Evolutionary conservation across 35 echinoderm and acorn worm species (phyloP).

Genomic region (Nesometra sesokonis): DNA sequence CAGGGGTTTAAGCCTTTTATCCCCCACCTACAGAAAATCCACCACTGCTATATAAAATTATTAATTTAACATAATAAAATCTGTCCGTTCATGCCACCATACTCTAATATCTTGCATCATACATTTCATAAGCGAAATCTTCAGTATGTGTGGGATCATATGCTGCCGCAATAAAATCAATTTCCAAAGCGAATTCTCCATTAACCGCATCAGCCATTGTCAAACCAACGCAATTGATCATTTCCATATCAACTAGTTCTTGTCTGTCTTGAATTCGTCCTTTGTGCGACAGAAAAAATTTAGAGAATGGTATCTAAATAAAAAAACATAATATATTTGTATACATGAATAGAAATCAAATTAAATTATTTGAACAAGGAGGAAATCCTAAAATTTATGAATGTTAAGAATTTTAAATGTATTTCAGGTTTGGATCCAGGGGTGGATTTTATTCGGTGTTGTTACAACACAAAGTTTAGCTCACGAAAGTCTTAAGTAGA

Average conservation of each 20-base stretch:
- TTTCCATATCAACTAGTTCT: slow-evolving; percentile 45
- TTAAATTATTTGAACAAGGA: too few relatives aligned
- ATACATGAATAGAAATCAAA: not conserved
- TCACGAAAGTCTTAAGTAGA: too few relatives aligned
- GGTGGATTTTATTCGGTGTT: too few relatives aligned
- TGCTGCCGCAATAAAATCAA: slow-evolving; percentile 47
- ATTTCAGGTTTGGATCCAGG: too few relatives aligned
- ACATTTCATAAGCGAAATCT: slow-evolving; percentile 86
- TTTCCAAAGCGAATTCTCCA: slow-evolving; percentile 85
- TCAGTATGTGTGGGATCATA: slow-evolving; percentile 82
- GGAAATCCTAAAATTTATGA: too few relatives aligned
- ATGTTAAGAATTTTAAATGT: too few relatives aligned
- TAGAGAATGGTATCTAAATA: slow-evolving; percentile 86
- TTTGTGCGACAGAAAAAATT: slow-evolving; percentile 81
- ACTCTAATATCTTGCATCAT: not conserved
- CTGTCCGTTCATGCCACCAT: too few relatives aligned
- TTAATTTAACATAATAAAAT: too few relatives aligned
- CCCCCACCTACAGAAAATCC: too few relatives aligned
- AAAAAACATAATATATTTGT: not conserved
- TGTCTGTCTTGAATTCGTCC: slow-evolving; percentile 88
- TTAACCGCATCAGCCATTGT: slow-evolving; percentile 77
- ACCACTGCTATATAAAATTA: too few relatives aligned
- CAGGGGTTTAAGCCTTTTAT: too few relatives aligned
- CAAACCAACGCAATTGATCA: slow-evolving; percentile 53
- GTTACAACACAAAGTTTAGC: too few relatives aligned